Base-by-base conservation (phyloP, 1,140 invertebrate species). In the Nephila pilipes region DNA sequence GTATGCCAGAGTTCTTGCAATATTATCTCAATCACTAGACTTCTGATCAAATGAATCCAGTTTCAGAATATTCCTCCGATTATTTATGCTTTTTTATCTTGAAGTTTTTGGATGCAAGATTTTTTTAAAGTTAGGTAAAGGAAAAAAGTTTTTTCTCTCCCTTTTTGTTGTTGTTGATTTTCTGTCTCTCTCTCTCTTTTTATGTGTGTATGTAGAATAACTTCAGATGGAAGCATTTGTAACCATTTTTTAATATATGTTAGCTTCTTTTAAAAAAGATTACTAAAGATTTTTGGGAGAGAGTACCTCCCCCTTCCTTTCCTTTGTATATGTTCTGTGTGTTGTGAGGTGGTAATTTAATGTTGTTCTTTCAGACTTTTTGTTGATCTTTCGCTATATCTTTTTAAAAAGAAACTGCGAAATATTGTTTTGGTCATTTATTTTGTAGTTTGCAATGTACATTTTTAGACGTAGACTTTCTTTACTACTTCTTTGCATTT, bases 21-120 rank as follows among this genome's bases (percentile, higher is more conserved):
- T 88, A 54, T 88, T 81, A 91, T 91, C 88, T 90, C 88, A 80
- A 90, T 90, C 88, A 80, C 75, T 58, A 58, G 75, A 69, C 65
- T 69, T 90, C 55, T 38, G 65, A 90, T 90, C 75, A 90, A 90
- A 90, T 90, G 88, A 90, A 90, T 90, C 36, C 46, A 80, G 88
- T 90, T 90, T 90, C 69, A 79, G 38, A 80, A 57, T 54, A 79
- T 90, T 90, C 36, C 55, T 36, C n/a, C 12, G 87, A 88, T 85
- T 85, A 85, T 85, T 85, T 85, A 85, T 85, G 55, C 83, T 58
- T 85, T 85, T 55, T 83, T 83, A 83, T 83, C 54, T 54, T 55
- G 80, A 83, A 83, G 46, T 54, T 83, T 46, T 83, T 57, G 38
- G 22, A 54, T 83, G n/a, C 46, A 83, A 54, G 29, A 83, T 83